Evolutionary conservation across 2,888 invertebrate species (phyloP).

Genomic region (Ormyrus rosae): DNA sequence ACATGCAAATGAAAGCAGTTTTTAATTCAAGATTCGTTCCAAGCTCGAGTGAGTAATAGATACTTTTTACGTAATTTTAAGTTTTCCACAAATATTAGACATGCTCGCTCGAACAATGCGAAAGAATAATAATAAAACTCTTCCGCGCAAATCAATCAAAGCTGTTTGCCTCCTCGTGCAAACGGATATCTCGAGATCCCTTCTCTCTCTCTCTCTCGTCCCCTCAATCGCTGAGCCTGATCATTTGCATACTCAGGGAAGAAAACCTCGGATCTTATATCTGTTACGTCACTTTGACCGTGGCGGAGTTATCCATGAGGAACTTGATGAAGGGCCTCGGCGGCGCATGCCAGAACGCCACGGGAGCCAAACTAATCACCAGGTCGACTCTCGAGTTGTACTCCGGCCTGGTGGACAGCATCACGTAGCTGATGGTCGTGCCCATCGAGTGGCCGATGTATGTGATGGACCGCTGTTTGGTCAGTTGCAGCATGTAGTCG

Average conservation of each 20-base stretch:
- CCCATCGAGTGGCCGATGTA: conserved; percentile 97
- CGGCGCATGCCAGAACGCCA: conserved; percentile 40
- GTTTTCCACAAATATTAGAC: not conserved
- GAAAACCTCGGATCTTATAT: too few species aligned
- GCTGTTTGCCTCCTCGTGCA: too few species aligned
- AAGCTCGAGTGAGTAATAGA: not conserved
- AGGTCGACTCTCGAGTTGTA: conserved; percentile 82
- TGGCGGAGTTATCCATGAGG: conserved; percentile 1
- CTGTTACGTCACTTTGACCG: conserved; percentile 47
- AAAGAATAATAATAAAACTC: too few species aligned
- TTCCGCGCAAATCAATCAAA: too few species aligned
- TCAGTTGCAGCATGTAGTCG: conserved; percentile 81
- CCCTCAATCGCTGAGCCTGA: too few species aligned
- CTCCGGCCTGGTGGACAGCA: conserved; percentile 82
- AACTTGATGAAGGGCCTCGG: conserved; percentile 23
- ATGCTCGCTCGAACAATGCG: not conserved
- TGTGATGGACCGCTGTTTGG: conserved; percentile 77
- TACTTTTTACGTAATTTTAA: not conserved
- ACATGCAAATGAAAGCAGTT: too few species aligned
- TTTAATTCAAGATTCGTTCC: too few species aligned
- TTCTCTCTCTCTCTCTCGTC: too few species aligned
- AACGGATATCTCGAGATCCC: too few species aligned
- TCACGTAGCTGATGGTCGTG: conserved; percentile 84
- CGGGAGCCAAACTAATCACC: conserved; percentile 69
- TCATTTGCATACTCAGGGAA: too few species aligned